phyloP scores from a whole-genome alignment of 92 coral and sea anemone genomes.

The Phenganax stokvisi region DNA sequence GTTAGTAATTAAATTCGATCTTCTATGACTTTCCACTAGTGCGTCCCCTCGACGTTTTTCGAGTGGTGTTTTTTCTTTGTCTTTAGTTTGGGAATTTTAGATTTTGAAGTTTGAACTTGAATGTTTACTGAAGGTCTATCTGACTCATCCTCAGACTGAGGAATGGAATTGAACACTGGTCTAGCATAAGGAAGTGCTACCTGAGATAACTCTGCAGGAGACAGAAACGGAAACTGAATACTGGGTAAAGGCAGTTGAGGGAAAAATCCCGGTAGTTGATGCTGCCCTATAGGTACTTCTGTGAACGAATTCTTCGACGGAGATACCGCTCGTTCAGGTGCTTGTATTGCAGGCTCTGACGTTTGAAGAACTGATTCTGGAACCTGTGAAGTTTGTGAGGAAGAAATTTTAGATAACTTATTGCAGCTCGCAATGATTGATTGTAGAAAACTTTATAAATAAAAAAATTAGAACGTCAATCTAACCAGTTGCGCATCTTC shows the following conservation, averaged over 20 bases:
- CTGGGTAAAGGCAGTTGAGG: slow-evolving; percentile 12
- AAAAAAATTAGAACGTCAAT: too few relatives aligned
- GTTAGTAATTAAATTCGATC: neutral
- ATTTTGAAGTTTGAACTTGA: slow-evolving; percentile 86
- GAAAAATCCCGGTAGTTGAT: neutral
- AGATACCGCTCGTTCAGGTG: slow-evolving; percentile 13
- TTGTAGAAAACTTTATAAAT: too few relatives aligned
- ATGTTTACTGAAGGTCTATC: slow-evolving; percentile 90
- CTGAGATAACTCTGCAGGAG: slow-evolving; percentile 23
- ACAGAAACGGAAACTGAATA: slow-evolving; percentile 2
- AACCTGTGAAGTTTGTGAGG: neutral
- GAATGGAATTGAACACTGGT: slow-evolving; percentile 3
- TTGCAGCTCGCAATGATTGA: too few relatives aligned
- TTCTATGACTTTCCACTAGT: too few relatives aligned
- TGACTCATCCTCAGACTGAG: slow-evolving; percentile 44
- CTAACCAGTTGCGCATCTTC: too few relatives aligned
- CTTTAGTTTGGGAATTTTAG: slow-evolving; percentile 63
- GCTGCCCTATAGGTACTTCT: neutral
- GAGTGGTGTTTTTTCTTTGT: neutral
- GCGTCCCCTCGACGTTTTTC: neutral
- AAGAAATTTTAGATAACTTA: too few relatives aligned
- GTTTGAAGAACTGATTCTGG: neutral
- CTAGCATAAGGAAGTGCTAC: neutral
- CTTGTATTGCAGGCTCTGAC: slow-evolving; percentile 12
- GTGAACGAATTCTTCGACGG: neutral